Evolutionary conservation across 2,888 invertebrate species (phyloP).

Genomic region (Mimumesa dahlbomi): DNA sequence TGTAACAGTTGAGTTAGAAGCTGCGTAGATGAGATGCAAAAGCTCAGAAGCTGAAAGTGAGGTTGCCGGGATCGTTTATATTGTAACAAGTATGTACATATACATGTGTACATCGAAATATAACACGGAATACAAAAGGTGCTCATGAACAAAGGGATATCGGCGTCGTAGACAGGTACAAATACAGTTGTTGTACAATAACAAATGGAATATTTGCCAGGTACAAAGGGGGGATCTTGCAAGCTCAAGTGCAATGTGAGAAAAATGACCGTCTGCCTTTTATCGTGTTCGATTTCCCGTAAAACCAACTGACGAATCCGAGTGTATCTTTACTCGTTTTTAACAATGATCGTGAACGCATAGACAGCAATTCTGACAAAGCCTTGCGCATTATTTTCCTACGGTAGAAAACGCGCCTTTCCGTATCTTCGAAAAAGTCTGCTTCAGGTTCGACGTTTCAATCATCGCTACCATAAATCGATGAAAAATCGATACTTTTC

Average conservation of each 20-base stretch:
- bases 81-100: constrained; percentile 38
- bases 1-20: constrained; percentile 71
- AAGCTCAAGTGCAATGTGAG: constrained; percentile 24
- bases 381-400: background rate
- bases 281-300: background rate
- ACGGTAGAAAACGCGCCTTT: background rate
- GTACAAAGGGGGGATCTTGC: constrained; percentile 10
- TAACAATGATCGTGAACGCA: background rate
- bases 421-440: background rate
- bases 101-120: constrained; percentile 19
- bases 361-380: constrained; percentile 1
- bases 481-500: too few relatives aligned
- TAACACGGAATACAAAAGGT: constrained; percentile 27
- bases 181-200: constrained; percentile 16
- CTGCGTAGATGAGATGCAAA: constrained; percentile 77
- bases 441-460: background rate
- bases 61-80: constrained; percentile 25
- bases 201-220: constrained; percentile 2
- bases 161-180: constrained; percentile 31
- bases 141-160: constrained; percentile 20
- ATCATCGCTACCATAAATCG: background rate
- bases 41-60: constrained; percentile 76
- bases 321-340: background rate
- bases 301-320: too few relatives aligned
- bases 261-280: constrained; percentile 8